These are phyloP conservation scores for Drosophila lacertosa DNA, from an alignment of 1,140 invertebrate species.

Conservation along the genomic window DNA sequence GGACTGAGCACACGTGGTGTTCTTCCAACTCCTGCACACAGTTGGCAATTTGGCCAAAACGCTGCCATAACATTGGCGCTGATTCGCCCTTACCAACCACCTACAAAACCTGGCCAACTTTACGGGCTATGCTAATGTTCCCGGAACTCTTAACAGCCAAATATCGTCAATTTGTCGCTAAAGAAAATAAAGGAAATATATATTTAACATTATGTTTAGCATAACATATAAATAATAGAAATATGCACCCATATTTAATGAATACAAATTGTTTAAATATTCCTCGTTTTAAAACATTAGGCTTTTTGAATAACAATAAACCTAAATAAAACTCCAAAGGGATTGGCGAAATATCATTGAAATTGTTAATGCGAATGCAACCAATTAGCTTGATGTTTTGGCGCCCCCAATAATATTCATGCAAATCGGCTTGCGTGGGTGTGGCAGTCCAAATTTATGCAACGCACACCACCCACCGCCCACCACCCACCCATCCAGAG, in stretches of 20 bases:
- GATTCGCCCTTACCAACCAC: slow-evolving; percentile 24
- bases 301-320: too few species aligned
- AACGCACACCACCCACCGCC: background rate
- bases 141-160: background rate
- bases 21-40: slow-evolving; percentile 19
- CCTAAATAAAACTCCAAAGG: background rate
- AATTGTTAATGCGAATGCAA: slow-evolving; percentile 20
- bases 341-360: background rate
- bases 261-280: too few species aligned
- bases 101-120: slow-evolving; percentile 14
- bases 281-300: too few species aligned
- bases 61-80: slow-evolving; percentile 43
- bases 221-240: too few species aligned
- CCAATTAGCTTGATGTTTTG: slow-evolving; percentile 40
- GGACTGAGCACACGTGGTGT: slow-evolving; percentile 19
- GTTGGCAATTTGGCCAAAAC: slow-evolving; percentile 51
- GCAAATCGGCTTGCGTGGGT: slow-evolving; percentile 58
- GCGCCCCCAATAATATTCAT: slow-evolving; percentile 65
- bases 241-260: too few species aligned
- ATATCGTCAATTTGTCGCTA: background rate
- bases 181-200: too few species aligned
- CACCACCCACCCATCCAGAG: background rate
- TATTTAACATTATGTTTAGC: too few species aligned
- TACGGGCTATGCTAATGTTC: slow-evolving; percentile 15
- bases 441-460: slow-evolving; percentile 15